Evolutionary conservation across 2,888 invertebrate genomes (phyloP), one percentile per base, ranked within the genome.

Genomic region (Thereva unica): DNA sequence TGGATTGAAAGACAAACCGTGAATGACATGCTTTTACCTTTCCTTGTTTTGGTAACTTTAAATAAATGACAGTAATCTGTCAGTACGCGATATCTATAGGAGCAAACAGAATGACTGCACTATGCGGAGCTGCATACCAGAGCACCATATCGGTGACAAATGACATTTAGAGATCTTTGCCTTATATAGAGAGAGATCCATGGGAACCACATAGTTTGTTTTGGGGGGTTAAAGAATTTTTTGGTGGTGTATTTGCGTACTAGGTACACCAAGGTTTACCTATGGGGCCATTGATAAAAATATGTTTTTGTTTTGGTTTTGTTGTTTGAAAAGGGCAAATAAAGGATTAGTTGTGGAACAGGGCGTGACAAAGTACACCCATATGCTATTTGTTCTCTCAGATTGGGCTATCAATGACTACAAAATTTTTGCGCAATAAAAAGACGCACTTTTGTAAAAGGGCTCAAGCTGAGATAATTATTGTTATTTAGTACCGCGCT

Each of bases 11-110:
- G 40, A 66, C 66, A 68, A 68, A 68, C 63, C 61, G 61, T 66
- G 59, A 68, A 68, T 68, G 68, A 68, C 66, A 65, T 61, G 41
- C 52, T 59, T 40, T 44, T 56, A 42, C 53, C 44, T 59, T 35
- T 40, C 34, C 40, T 53, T 41, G 61, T 45, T 42, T 67, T 67
- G 54, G 40, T 54, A 52, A 44, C 50, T 54, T 68, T 55, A 68
- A 23, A 68, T 66, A 63, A 66, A 68, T 63, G 68, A 68, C 66
- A 63, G 57, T 56, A 66, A 68, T 66, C 66, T 66, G 63, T 68
- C 68, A 68, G 66, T 66, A 63, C 55, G 47, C 44, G 68, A 68
- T 68, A 61, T 68, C 63, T 66, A 44, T 63, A 66, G 55, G 57
- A 23, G 64, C 57, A 63, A 67, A 63, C 61, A 64, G 53, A 37